Conservation (phyloP, 2,113 vertebrate species). For the Actenoides hombroni region DNA sequence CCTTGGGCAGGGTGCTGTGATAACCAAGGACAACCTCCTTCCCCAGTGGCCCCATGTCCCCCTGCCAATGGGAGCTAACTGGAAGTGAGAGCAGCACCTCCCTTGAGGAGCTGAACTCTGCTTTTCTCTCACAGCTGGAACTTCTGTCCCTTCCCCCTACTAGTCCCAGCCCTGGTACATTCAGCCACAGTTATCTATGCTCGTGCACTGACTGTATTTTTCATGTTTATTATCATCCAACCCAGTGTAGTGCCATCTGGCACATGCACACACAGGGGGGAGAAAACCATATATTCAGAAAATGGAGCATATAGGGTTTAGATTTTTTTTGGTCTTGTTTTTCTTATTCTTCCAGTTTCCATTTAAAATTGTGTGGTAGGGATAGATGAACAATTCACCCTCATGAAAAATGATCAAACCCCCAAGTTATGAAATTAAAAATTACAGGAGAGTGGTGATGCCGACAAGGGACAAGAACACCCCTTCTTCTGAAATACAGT, state of each 20-base stretch:
- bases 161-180: not conserved
- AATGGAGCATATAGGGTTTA: constrained; percentile 8
- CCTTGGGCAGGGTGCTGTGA: not conserved
- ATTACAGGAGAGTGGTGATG: not conserved
- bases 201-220: not conserved
- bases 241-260: constrained; percentile 1
- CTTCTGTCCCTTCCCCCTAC: not conserved
- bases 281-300: constrained; percentile 41
- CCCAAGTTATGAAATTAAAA: not conserved
- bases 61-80: accelerated
- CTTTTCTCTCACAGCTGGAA: not conserved
- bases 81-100: not conserved
- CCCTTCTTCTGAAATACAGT: not conserved
- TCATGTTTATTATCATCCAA: constrained; percentile 45
- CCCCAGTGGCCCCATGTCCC: accelerated
- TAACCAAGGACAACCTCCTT: not conserved
- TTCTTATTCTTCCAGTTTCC: not conserved
- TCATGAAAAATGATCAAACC: not conserved
- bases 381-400: not conserved
- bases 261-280: not conserved
- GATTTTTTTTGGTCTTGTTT: not conserved
- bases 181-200: constrained; percentile 32
- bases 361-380: not conserved
- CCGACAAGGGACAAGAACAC: not conserved
- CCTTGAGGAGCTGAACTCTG: not conserved